Evolutionary conservation across 1,140 invertebrate species (phyloP).

Genomic region (Brachionus rubens): DNA sequence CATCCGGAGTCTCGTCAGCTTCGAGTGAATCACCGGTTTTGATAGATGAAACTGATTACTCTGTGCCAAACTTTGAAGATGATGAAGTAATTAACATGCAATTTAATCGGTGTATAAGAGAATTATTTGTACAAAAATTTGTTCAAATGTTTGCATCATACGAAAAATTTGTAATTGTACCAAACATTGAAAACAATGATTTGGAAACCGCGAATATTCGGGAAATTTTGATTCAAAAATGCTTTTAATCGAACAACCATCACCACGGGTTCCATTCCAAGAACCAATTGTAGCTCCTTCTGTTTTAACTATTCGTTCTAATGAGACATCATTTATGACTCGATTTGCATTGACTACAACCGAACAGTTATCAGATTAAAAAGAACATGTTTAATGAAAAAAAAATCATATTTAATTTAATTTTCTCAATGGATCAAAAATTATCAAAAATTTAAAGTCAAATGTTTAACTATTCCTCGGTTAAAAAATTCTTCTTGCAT

Average conservation of each 20-base stretch:
- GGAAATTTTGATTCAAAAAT: constrained; percentile 96
- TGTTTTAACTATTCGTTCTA: neutral
- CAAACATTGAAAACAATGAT: constrained; percentile 69
- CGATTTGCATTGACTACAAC: constrained; percentile 1
- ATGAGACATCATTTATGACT: constrained; percentile 1
- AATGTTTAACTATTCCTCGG: no score
- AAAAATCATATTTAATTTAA: no score
- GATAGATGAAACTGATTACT: neutral
- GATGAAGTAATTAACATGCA: neutral
- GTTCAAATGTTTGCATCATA: constrained; percentile 91
- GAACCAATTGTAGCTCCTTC: neutral
- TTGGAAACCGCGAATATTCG: constrained; percentile 28
- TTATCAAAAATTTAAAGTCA: no score
- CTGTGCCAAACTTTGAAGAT: neutral
- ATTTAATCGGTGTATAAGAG: constrained; percentile 38
- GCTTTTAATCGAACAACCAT: constrained; percentile 94
- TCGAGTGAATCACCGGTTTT: neutral
- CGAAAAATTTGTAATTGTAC: constrained; percentile 91
- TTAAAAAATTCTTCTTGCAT: no score
- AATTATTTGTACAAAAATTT: constrained; percentile 66
- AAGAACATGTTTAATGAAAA: neutral
- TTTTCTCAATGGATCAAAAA: no score
- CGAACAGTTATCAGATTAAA: neutral
- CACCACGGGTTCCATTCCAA: constrained; percentile 81
- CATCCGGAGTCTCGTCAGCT: neutral